A percentile compares a stretch with the other conserved stretches of the same genome.
phyloP scores from a whole-genome alignment of 2,113 vertebrate species.

The Parotia lawesii region DNA sequence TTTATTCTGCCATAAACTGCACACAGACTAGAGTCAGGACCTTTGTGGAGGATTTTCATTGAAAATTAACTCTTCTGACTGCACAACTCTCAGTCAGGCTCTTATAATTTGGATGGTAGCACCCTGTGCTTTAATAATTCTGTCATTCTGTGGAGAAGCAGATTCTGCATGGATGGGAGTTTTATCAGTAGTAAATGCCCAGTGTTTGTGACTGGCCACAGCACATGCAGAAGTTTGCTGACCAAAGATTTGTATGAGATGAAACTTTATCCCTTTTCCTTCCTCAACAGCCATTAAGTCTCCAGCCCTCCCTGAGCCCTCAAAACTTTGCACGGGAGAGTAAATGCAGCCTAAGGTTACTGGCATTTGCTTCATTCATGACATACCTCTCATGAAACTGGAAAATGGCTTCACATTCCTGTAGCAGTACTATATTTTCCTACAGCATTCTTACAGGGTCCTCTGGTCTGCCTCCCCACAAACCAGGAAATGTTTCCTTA shows the following conservation, averaged over 20 bases:
- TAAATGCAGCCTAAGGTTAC: not conserved
- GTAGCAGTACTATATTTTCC: not conserved
- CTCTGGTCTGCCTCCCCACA: not conserved
- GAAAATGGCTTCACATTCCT: not conserved
- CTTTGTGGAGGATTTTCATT: not conserved
- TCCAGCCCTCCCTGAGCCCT: not conserved
- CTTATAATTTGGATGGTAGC: not conserved
- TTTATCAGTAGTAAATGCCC: not conserved
- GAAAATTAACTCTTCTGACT: not conserved
- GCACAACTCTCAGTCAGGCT: not conserved
- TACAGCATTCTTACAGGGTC: not conserved
- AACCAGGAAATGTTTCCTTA: not conserved
- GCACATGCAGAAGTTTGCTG: not conserved
- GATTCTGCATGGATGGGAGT: not conserved
- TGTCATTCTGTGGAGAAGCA: not conserved
- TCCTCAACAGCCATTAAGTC: not conserved
- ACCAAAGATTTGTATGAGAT: not conserved
- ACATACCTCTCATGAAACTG: not conserved
- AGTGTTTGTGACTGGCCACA: not conserved
- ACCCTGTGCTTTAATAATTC: not conserved
- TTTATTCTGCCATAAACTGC: not conserved
- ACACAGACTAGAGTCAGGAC: not conserved
- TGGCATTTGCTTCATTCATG: not conserved
- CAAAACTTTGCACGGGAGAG: not conserved
- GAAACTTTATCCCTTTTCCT: not conserved